A percentile compares a stretch with the other conserved stretches of the same genome.
phyloP scores from a whole-genome alignment of 1,140 invertebrate genomes.

The Scaptomyza montana region DNA sequence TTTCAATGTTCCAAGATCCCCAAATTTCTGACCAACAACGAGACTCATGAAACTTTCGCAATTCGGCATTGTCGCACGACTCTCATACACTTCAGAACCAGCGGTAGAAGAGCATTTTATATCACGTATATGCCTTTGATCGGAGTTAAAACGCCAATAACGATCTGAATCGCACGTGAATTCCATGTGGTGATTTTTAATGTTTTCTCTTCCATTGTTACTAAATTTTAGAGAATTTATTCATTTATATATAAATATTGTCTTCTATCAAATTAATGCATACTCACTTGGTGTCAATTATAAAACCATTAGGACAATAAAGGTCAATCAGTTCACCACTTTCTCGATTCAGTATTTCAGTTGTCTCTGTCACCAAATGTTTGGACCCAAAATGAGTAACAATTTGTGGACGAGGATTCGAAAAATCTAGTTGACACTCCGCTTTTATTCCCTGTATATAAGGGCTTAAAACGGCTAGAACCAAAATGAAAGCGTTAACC shows the following conservation, averaged over 20 bases:
- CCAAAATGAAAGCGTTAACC: neutral
- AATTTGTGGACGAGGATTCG: neutral
- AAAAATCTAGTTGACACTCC: accelerated
- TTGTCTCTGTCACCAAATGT: neutral
- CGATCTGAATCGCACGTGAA: neutral
- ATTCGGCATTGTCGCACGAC: constrained; percentile 10
- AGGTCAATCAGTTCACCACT: neutral
- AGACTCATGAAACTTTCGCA: constrained; percentile 44
- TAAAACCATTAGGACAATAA: constrained; percentile 7
- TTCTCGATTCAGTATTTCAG: neutral
- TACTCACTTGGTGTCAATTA: neutral
- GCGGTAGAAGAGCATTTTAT: neutral
- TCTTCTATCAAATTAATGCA: neutral
- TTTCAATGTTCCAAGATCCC: constrained; percentile 11
- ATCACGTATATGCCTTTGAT: no score
- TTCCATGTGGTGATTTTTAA: neutral
- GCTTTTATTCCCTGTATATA: neutral
- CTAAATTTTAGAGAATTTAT: neutral
- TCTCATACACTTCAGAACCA: constrained; percentile 36
- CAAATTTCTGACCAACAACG: constrained; percentile 28
- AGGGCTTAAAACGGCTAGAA: neutral
- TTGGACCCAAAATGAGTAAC: constrained; percentile 8
- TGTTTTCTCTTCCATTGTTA: neutral
- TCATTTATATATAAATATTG: neutral
- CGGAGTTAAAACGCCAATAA: neutral